phyloP scores from a whole-genome alignment of 2,888 invertebrate genomes.

The Dryobotodes eremita region DNA sequence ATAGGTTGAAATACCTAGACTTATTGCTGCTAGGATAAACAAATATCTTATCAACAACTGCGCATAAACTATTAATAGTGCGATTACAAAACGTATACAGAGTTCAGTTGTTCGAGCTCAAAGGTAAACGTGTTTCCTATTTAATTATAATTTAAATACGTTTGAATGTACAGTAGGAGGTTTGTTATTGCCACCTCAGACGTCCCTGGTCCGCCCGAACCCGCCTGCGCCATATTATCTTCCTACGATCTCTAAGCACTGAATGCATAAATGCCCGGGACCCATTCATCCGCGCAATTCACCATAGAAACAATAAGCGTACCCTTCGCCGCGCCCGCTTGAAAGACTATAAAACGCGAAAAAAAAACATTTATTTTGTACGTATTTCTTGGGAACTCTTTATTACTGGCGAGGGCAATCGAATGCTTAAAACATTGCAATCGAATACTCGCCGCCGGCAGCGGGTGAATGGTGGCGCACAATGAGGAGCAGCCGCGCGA shows the following conservation, averaged over 20 bases:
- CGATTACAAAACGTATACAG: conserved; percentile 12
- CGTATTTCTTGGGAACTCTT: conserved; percentile 89
- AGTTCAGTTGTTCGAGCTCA: conserved; percentile 11
- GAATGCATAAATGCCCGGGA: conserved; percentile 83
- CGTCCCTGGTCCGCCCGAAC: conserved; percentile 82
- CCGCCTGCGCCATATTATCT: conserved; percentile 86
- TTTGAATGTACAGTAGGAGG: conserved; percentile 79
- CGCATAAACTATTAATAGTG: conserved; percentile 6
- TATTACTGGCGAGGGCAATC: conserved; percentile 88
- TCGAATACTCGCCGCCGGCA: conserved; percentile 83
- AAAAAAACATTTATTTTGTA: conserved; percentile 84
- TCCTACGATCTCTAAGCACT: conserved; percentile 85
- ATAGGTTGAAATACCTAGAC: conserved; percentile 6
- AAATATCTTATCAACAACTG: conserved; percentile 30
- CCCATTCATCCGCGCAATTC: conserved; percentile 88
- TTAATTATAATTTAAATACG: conserved; percentile 32
- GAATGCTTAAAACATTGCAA: conserved; percentile 90
- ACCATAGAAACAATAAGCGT: conserved; percentile 88
- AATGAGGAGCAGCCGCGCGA: conserved; percentile 74
- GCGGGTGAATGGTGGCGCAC: conserved; percentile 81
- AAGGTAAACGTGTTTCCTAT: conserved; percentile 22
- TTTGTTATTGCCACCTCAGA: conserved; percentile 84
- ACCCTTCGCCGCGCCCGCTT: conserved; percentile 86
- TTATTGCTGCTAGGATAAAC: conserved; percentile 14
- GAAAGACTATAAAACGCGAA: conserved; percentile 85